phyloP scores from a whole-genome alignment of 1,140 invertebrate species.

The Drosophila sechellia region DNA sequence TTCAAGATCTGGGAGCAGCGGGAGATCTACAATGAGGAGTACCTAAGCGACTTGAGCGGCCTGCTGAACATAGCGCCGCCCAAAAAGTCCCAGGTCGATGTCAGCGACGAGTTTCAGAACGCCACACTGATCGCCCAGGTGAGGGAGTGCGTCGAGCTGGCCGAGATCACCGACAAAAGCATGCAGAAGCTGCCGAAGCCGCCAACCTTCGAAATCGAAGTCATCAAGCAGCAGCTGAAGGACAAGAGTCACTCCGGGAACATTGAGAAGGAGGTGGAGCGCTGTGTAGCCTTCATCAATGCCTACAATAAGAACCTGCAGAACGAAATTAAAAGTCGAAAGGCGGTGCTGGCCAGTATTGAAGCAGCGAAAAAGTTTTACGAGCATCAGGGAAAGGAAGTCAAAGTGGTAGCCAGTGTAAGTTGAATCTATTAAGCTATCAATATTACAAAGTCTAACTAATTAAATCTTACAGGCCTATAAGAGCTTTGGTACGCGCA shows the following conservation, averaged over 20 bases:
- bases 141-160: conserved; percentile 85
- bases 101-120: conserved; percentile 74
- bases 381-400: conserved; percentile 94
- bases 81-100: conserved; percentile 88
- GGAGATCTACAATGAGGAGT: conserved; percentile 94
- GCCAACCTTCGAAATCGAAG: conserved; percentile 74
- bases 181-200: conserved; percentile 82
- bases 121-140: conserved; percentile 85
- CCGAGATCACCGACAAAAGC: conserved; percentile 75
- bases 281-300: conserved; percentile 91
- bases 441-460: neutral
- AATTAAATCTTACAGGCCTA: conserved; percentile 89
- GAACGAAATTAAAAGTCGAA: conserved; percentile 92
- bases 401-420: conserved; percentile 96
- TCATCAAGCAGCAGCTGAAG: conserved; percentile 75
- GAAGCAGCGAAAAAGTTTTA: conserved; percentile 94
- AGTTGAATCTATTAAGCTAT: conserved; percentile 83
- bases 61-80: conserved; percentile 90
- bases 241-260: conserved; percentile 94
- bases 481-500: conserved; percentile 94
- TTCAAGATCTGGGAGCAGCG: conserved; percentile 98
- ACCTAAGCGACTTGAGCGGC: conserved; percentile 92
- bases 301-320: conserved; percentile 92
- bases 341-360: conserved; percentile 90
- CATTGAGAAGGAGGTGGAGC: conserved; percentile 94